Percentiles rank a stretch among this genome's conserved stretches.
Evolutionary conservation across 2,888 invertebrate species (phyloP).

Genomic region (Drosophila kuntzei): DNA sequence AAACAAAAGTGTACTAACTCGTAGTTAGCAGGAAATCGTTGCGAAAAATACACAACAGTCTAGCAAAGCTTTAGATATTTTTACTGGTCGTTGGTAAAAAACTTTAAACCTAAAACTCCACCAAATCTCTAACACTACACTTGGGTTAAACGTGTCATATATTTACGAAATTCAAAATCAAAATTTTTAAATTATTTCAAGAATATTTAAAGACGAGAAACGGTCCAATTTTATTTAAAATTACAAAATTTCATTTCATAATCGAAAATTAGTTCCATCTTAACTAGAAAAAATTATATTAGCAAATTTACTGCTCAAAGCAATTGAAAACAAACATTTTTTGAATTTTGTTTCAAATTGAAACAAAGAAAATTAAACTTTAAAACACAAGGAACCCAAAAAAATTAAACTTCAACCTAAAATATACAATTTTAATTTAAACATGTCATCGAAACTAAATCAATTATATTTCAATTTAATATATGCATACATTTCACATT

Average conservation of each 20-base stretch:
- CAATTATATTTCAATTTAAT: background rate
- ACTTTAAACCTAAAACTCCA: background rate
- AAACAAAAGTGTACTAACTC: slow-evolving; percentile 11
- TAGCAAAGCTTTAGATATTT: slow-evolving; percentile 5
- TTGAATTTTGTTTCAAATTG: background rate
- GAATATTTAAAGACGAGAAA: background rate
- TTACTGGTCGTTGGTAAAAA: slow-evolving; percentile 35
- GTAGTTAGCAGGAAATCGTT: slow-evolving; percentile 52
- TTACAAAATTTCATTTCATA: background rate
- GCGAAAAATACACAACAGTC: slow-evolving; percentile 12
- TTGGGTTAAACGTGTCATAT: slow-evolving; percentile 19
- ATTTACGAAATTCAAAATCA: slow-evolving; percentile 24
- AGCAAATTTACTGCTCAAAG: background rate
- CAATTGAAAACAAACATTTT: background rate
- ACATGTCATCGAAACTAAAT: background rate
- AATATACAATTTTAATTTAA: background rate
- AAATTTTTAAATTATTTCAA: slow-evolving; percentile 1
- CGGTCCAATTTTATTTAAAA: background rate
- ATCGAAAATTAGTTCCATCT: background rate
- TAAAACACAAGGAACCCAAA: background rate
- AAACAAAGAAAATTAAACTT: background rate
- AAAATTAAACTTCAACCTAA: no score
- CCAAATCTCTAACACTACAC: background rate
- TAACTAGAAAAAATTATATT: background rate
- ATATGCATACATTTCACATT: background rate